phyloP scores from a whole-genome alignment of 2,113 vertebrate species.

The Trochalopteron elliotii region DNA sequence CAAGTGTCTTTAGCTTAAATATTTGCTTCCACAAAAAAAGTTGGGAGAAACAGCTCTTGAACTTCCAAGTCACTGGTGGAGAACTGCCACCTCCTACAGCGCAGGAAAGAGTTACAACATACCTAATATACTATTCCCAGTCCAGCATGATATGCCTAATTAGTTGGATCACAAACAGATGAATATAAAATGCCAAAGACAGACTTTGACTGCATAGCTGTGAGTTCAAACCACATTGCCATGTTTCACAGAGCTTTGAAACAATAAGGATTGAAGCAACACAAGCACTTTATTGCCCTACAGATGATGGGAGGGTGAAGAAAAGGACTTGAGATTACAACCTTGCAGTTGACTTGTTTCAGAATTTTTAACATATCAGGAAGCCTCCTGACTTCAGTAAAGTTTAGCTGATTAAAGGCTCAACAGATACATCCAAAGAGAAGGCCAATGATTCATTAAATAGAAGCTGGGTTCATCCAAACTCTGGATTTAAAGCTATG shows the following conservation, averaged over 20 bases:
- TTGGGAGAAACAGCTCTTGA: neutral
- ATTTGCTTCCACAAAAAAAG: neutral
- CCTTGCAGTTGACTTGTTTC: neutral
- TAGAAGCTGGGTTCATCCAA: neutral
- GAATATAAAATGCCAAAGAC: conserved; percentile 32
- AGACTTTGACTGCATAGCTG: neutral
- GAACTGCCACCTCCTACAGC: neutral
- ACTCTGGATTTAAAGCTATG: neutral
- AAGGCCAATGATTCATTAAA: neutral
- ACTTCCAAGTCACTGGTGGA: neutral
- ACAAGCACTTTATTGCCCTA: neutral
- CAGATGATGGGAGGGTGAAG: neutral
- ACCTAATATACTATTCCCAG: neutral
- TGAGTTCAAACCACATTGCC: neutral
- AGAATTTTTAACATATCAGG: neutral
- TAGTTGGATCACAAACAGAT: conserved; percentile 38
- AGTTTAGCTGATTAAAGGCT: neutral
- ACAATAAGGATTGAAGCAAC: neutral
- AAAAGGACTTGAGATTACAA: neutral
- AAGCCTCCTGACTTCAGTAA: neutral
- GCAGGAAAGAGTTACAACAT: conserved; percentile 4
- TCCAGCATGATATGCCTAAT: neutral
- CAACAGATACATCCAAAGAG: neutral
- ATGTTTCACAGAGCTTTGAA: conserved; percentile 14
- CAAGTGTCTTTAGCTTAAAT: conserved; percentile 14